Evolutionary conservation across 2,113 vertebrate species (phyloP).

Genomic region (Neolamprologus brichardi): DNA sequence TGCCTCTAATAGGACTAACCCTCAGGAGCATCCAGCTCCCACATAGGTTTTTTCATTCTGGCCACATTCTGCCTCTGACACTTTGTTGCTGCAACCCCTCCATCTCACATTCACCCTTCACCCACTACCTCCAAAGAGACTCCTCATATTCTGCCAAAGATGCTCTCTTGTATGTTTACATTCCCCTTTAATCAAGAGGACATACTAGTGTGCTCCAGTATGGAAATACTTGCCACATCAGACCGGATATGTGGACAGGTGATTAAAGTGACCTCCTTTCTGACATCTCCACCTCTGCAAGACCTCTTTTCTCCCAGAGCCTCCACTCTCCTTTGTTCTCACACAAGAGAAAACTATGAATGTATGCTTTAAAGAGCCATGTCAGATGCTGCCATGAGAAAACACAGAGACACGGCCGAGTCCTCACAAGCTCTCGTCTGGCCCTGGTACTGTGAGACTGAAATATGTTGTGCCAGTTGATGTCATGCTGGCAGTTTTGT

Average conservation of each 20-base stretch:
- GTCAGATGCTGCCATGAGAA: conserved; percentile 18
- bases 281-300: not conserved
- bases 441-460: not conserved
- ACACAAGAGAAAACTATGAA: conserved; percentile 47
- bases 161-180: conserved; percentile 71
- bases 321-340: conserved; percentile 7
- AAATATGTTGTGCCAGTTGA: not conserved
- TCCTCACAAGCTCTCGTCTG: not conserved
- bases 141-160: conserved; percentile 72
- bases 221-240: not conserved
- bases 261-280: conserved; percentile 11
- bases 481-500: not conserved
- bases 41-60: conserved; percentile 29
- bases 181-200: conserved; percentile 41
- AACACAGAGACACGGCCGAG: not conserved
- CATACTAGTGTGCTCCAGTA: not conserved
- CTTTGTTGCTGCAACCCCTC: not conserved
- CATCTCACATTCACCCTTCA: not conserved
- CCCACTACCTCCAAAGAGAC: conserved; percentile 75
- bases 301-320: not conserved
- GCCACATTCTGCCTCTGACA: conserved; percentile 7
- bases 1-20: conserved; percentile 70
- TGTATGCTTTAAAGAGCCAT: conserved; percentile 55
- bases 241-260: not conserved
- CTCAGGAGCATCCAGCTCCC: conserved; percentile 49